These are phyloP conservation scores for Saimiri boliviensis DNA, from an alignment of 2,113 vertebrate genomes.

Conservation along the genomic window DNA sequence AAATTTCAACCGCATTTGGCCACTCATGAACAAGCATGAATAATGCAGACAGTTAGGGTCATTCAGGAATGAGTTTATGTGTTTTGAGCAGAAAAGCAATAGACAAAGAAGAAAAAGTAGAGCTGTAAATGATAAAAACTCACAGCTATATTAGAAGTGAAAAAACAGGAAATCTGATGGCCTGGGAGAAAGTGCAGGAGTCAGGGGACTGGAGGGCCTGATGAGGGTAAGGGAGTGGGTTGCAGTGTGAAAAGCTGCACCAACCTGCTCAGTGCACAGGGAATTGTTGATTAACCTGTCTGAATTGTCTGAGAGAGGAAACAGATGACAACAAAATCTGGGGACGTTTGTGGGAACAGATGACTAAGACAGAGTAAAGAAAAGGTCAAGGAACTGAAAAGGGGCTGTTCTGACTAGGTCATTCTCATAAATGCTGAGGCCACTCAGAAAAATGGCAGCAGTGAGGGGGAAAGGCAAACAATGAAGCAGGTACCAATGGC, in stretches of 20 bases:
- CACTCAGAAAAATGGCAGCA: neutral
- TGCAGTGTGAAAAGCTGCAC: neutral
- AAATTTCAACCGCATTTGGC: neutral
- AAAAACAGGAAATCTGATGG: neutral
- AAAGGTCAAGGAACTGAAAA: neutral
- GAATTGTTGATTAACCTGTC: neutral
- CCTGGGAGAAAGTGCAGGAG: neutral
- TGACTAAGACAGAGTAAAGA: neutral
- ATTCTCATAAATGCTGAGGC: neutral
- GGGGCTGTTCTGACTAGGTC: neutral
- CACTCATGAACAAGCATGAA: neutral
- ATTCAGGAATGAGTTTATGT: neutral
- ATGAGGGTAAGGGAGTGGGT: neutral
- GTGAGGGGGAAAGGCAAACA: neutral
- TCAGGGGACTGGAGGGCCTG: neutral
- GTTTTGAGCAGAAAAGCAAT: neutral
- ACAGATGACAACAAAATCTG: neutral
- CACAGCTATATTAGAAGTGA: neutral
- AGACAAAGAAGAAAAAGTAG: neutral
- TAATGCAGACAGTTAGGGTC: neutral
- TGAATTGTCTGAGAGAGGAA: neutral
- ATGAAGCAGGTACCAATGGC: neutral
- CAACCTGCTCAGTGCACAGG: neutral
- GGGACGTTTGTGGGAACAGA: neutral
- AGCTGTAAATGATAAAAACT: neutral